These are phyloP conservation scores for Umimayanthus kanabou DNA, from an alignment of 92 coral and sea anemone genomes.

Conservation along the genomic window DNA sequence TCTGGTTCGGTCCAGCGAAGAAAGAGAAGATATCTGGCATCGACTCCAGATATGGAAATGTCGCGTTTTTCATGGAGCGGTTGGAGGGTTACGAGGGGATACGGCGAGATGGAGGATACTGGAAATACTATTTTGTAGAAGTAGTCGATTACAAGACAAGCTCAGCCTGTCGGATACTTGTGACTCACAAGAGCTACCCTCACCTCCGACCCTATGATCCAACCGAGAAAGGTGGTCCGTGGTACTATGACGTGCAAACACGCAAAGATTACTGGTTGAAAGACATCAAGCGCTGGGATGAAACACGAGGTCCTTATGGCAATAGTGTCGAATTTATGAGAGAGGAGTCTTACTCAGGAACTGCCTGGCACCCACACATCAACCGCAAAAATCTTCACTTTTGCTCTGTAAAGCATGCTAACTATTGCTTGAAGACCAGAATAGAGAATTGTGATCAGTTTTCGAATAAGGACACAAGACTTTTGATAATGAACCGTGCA, in stretches of 20 bases:
- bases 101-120: neutral
- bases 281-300: slow-evolving; percentile 46
- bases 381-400: neutral
- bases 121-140: slow-evolving; percentile 46
- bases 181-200: slow-evolving; percentile 8
- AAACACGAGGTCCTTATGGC: neutral
- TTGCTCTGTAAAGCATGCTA: neutral
- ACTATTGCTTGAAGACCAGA: neutral
- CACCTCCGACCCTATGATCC: slow-evolving; percentile 55
- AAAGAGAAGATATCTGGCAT: neutral
- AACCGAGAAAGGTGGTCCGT: slow-evolving; percentile 51
- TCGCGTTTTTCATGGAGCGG: slow-evolving; percentile 4
- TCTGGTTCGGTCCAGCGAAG: slow-evolving; percentile 35
- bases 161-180: slow-evolving; percentile 54
- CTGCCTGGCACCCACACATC: neutral
- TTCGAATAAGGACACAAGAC: neutral
- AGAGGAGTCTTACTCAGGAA: neutral
- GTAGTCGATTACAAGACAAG: slow-evolving; percentile 26
- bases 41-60: slow-evolving; percentile 29
- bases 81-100: slow-evolving; percentile 25
- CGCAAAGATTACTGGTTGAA: slow-evolving; percentile 43
- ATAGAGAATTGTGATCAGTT: neutral
- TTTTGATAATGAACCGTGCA: neutral
- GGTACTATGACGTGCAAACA: slow-evolving; percentile 43
- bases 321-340: slow-evolving; percentile 4